Percentiles rank a stretch among this genome's conserved stretches.
Evolutionary conservation across 2,113 vertebrate genomes (phyloP).

Genomic region (Danio rerio): DNA sequence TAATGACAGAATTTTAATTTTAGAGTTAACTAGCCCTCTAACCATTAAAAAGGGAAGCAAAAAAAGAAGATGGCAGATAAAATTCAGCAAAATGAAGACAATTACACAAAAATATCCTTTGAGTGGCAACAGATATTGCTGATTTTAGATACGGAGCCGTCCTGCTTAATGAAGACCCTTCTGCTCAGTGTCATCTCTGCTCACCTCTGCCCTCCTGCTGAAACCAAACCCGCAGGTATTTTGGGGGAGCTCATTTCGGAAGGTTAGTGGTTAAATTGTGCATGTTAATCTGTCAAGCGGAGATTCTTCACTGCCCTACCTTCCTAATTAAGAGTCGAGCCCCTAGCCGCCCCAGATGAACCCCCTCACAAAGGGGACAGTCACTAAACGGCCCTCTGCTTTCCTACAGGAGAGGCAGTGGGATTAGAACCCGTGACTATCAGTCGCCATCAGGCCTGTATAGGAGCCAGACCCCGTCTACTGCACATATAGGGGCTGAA

Average conservation of each 20-base stretch:
- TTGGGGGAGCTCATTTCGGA: slow-evolving; percentile 73
- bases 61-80: background rate
- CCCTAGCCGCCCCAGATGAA: slow-evolving; percentile 28
- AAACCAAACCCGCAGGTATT: slow-evolving; percentile 77
- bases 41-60: slow-evolving; percentile 18
- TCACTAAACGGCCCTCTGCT: slow-evolving; percentile 29
- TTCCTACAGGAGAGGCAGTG: slow-evolving; percentile 20
- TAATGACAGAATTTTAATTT: too few species aligned
- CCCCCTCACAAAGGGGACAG: slow-evolving; percentile 54
- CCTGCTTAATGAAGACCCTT: slow-evolving; percentile 48
- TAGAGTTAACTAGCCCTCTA: too few species aligned
- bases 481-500: slow-evolving; percentile 42
- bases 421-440: slow-evolving; percentile 57
- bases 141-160: slow-evolving; percentile 45
- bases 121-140: slow-evolving; percentile 49
- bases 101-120: background rate
- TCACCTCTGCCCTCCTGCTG: slow-evolving; percentile 68
- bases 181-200: slow-evolving; percentile 66
- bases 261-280: slow-evolving; percentile 84
- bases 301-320: slow-evolving; percentile 70
- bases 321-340: slow-evolving; percentile 78
- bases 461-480: slow-evolving; percentile 48
- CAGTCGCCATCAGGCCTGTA: slow-evolving; percentile 40
- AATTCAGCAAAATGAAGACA: background rate
- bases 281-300: slow-evolving; percentile 77